Evolutionary conservation across 2,113 vertebrate species (phyloP).

Genomic region (Tautogolabrus adspersus): DNA sequence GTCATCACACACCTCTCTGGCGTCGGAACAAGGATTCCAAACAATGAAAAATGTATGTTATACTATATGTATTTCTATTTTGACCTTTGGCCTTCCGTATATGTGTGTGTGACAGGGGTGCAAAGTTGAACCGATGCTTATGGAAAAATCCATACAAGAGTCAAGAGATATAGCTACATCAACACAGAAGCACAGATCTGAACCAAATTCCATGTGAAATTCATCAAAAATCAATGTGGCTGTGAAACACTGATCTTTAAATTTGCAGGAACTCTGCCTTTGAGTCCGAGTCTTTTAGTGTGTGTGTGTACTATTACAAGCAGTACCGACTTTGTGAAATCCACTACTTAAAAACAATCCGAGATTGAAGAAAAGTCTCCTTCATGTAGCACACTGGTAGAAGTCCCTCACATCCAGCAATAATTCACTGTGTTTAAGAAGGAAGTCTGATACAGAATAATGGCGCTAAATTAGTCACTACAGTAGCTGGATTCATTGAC

Average conservation of each 20-base stretch:
- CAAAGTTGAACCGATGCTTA: conserved; percentile 34
- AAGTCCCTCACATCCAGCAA: background rate
- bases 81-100: background rate
- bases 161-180: conserved; percentile 22
- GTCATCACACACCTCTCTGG: background rate
- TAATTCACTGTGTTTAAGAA: too few relatives aligned
- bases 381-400: background rate
- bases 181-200: conserved; percentile 21
- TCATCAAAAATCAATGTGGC: conserved; percentile 48
- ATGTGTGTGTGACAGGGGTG: background rate
- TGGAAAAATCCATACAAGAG: conserved; percentile 36
- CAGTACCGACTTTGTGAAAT: background rate
- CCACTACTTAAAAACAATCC: background rate
- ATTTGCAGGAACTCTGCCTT: conserved; percentile 4
- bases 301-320: background rate
- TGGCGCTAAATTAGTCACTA: background rate
- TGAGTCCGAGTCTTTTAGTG: conserved; percentile 14
- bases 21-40: background rate
- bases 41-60: conserved; percentile 10
- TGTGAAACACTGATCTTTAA: conserved; percentile 33
- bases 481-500: too few relatives aligned
- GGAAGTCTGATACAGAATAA: too few relatives aligned
- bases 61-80: background rate
- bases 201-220: conserved; percentile 35
- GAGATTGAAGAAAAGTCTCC: background rate